phyloP scores from a whole-genome alignment of 2,888 invertebrate genomes.

The Rhaphigaster nebulosa region DNA sequence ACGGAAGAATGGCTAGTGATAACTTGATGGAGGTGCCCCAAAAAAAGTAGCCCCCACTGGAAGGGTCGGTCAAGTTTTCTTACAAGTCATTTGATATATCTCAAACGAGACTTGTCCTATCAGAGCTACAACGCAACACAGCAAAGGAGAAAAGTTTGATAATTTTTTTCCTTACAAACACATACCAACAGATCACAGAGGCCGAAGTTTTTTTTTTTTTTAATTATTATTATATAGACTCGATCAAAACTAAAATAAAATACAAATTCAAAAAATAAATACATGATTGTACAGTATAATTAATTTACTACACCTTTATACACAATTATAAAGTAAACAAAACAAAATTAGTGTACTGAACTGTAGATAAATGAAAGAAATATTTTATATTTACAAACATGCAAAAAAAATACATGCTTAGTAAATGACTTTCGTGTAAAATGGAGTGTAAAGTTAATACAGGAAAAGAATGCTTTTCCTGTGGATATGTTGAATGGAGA shows the following conservation, averaged over 20 bases:
- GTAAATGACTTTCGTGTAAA: conserved; percentile 35
- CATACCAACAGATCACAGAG: conserved; percentile 51
- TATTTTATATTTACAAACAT: conserved; percentile 21
- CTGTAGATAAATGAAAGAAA: conserved; percentile 34
- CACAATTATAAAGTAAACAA: neutral
- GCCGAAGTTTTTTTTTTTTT: neutral
- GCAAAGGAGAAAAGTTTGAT: conserved; percentile 12
- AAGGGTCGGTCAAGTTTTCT: conserved; percentile 59
- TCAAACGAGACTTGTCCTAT: conserved; percentile 60
- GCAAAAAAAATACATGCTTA: conserved; percentile 47
- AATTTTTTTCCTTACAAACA: conserved; percentile 39
- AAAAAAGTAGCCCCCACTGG: conserved; percentile 48
- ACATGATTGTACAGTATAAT: conserved; percentile 24
- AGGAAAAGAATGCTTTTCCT: conserved; percentile 26
- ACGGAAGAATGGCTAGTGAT: conserved; percentile 51
- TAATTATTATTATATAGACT: conserved; percentile 1
- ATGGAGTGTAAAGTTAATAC: conserved; percentile 55
- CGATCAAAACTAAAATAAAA: conserved; percentile 48
- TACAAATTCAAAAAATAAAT: conserved; percentile 49
- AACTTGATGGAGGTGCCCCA: neutral
- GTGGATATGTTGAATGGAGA: conserved; percentile 44
- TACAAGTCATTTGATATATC: conserved; percentile 59
- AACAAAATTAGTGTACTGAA: neutral
- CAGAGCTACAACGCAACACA: conserved; percentile 41
- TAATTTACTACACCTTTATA: conserved; percentile 46